Base-by-base conservation (phyloP, 2,113 vertebrate genomes). In the Speoplatyrhinus poulsoni region DNA sequence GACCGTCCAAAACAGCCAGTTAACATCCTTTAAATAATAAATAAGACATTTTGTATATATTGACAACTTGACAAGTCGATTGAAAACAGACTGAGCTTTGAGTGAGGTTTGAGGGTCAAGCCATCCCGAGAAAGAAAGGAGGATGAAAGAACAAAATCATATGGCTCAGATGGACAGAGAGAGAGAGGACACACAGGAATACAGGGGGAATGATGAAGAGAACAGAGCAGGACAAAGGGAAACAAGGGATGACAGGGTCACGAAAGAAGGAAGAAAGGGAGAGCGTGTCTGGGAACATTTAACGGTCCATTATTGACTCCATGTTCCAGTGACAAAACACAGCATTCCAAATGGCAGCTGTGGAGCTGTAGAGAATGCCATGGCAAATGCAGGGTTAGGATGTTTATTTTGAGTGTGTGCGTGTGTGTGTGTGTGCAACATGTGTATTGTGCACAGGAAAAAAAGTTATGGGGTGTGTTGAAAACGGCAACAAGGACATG, bases 281-380 rank as follows among this genome's bases (percentile, higher is more conserved):
- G 47, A 33, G 41, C 47, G 63, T 63, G 61, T 70, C 80, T 77
- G 79, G 69, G 36, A 80, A 58, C 17, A 53, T 66, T 80, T 84
- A 73, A 60, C 58, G 3, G 1, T 19, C 60, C 41, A 41, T 62
- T 49, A 62, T 56, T 80, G 70, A 65, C 63, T 70, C 46, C 66
- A 52, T 60, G 68, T 75, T 70, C 41, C 54, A 64, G 52, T 70
- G 74, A 70, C 60, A 17, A 54, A 26, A 12, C 59, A 36, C 54
- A 60, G 56, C 66, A 59, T 63, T 50, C 16, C 61, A 53, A 12
- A 58, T 36, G 53, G 61, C 74, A 67, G 61, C 69, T 72, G 62
- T 58, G 69, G 67, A 63, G 19, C 32, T 46, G 48, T 13, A 11
- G 59, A 17, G 58, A 16, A 16, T 68, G 73, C 63, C 60, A 71